Evolutionary conservation across 2,797 vertebrate species (phyloP).

Genomic region (Phataginus tricuspis): DNA sequence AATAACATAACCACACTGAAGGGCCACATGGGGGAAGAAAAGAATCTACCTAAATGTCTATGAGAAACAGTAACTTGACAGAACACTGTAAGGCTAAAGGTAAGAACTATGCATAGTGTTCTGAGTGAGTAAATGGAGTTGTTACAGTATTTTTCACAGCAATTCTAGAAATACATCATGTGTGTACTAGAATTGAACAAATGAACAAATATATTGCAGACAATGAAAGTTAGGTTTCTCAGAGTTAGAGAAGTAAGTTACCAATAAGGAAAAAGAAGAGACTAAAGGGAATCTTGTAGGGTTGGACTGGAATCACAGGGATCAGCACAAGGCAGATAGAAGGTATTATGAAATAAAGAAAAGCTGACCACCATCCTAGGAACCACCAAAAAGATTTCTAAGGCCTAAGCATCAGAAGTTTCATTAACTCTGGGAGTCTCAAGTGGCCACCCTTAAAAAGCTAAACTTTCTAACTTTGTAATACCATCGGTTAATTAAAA

Average conservation of each 20-base stretch:
- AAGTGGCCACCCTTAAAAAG: no score
- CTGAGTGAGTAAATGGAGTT: neutral
- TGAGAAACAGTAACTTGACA: neutral
- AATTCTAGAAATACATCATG: neutral
- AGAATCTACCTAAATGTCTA: neutral
- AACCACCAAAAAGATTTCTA: no score
- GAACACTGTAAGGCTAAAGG: neutral
- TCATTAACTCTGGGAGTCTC: no score
- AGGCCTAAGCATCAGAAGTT: no score
- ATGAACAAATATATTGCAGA: neutral
- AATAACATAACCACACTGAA: neutral
- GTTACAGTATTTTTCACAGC: neutral
- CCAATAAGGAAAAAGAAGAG: neutral
- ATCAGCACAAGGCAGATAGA: neutral
- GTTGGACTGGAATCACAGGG: neutral
- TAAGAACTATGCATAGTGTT: neutral
- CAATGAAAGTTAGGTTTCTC: conserved; percentile 10
- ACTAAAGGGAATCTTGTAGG: neutral
- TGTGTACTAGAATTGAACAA: neutral
- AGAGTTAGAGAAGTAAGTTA: neutral
- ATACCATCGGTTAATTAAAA: no score
- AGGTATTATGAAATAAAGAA: no score
- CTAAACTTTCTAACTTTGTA: no score
- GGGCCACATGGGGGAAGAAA: neutral
- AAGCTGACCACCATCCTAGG: no score